Evolutionary conservation across 2,888 invertebrate genomes (phyloP), one percentile per base, ranked within the genome.

Genomic region (Empis stercorea): DNA sequence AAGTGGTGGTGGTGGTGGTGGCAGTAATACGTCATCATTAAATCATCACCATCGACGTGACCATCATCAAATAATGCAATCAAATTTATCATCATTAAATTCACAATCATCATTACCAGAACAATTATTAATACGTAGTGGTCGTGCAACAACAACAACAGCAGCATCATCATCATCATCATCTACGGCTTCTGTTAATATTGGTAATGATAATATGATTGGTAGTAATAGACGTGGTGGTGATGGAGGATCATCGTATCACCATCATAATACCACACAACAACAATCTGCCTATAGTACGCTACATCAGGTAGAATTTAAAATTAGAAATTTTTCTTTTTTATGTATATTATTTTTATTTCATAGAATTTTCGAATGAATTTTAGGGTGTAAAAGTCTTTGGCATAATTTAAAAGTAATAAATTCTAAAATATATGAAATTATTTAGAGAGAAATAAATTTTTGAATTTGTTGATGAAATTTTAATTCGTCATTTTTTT

Each of bases 281-380:
- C 23, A 27, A 54, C 59, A 58, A 50, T 54, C 58, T 54, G 55
- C 57, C 51, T 64, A 60, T 63, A 62, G 61, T 59, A 50, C 50
- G 49, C 45, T 48, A 42, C 65, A 66, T 60, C 65, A 66, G 66
- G 66, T 66, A 66, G 55, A 54, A 56, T 47, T 52, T 16, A 14
- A n/a, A 15, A 14, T 38, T 38, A 38, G 38, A 38, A 17, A 5
- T 38, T 38, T 38, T n/a, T n/a, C n/a, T n/a, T n/a, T n/a, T n/a
- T 10, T 36, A 27, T 27, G 7, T 27, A 7, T 27, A 20, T 7
- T 27, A 7, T 9, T 27, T 27, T 27, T 7, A 9, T 27, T 27
- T 7, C 9, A 9, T 27, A 27, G 23, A 27, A 27, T 7, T 27
- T 27, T 27, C 4, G 9, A 27, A 27, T 27, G 2, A 7, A 27